Evolutionary conservation across 2,888 invertebrate genomes (phyloP), one percentile per base, ranked within the genome.

Genomic region (Masnerella sp.): DNA sequence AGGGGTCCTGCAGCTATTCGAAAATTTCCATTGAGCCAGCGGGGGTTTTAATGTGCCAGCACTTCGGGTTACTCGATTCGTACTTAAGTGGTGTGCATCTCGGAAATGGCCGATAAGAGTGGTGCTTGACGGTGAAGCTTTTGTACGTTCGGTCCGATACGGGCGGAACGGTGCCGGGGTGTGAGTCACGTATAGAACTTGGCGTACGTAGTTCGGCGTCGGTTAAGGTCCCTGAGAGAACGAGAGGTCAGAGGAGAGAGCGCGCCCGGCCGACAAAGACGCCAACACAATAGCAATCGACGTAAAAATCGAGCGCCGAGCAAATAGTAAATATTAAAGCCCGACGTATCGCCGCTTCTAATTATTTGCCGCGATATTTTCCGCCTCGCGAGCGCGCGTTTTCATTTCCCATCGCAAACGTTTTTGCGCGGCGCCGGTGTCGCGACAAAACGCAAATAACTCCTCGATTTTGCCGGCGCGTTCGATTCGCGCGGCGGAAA

Each of bases 71-170:
- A 74, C 71, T 70, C 70, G 56, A 59, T 54, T 71, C 70, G 68
- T 62, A 72, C 64, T 67, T 68, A 68, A 68, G 71, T 69, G 68
- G 65, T 70, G 74, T 78, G 78, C 77, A 77, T 77, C 78, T 77
- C 75, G 77, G 77, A 78, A 79, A 77, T 76, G 78, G 74, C 76
- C 76, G 78, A 79, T 79, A 79, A 79, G 79, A 78, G 77, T 67
- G 68, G 74, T 75, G 73, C 79, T 77, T 62, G 75, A 78, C 77
- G 76, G 64, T 65, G 69, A 64, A 74, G 76, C 79, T 79, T 76
- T 78, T 78, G 79, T 79, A 65, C 68, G 64, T 70, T 73, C 70
- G 73, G 73, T 73, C 59, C 73, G 67, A 73, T 70, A 70, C 73
- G 76, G 70, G 58, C 62, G 51, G 59, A 76, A 73, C 69, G 67